Evolutionary conservation across 2,797 vertebrate species (phyloP).

Genomic region (Hafferia zeledoni): DNA sequence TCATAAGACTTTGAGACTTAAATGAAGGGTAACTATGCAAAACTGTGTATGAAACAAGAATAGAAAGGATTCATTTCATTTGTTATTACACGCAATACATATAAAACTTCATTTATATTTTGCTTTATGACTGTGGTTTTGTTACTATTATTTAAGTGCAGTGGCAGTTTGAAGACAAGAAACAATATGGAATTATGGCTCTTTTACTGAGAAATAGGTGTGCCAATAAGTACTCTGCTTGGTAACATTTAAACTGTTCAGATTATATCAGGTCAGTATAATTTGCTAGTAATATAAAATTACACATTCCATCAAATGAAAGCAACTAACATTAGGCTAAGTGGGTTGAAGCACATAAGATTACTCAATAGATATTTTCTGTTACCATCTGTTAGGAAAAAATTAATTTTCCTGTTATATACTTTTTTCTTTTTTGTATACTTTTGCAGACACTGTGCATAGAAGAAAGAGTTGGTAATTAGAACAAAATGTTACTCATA

Average conservation of each 20-base stretch:
- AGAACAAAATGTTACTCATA: constrained; percentile 32
- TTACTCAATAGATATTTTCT: constrained; percentile 38
- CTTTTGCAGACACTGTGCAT: not conserved
- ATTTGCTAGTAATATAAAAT: constrained; percentile 40
- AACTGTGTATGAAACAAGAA: not conserved
- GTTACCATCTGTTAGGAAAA: constrained; percentile 41
- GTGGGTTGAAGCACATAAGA: constrained; percentile 15
- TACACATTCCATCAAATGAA: constrained; percentile 28
- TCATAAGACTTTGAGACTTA: constrained; percentile 16
- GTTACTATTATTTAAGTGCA: constrained; percentile 2
- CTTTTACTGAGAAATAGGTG: not conserved
- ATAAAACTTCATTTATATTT: not conserved
- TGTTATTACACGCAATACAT: not conserved
- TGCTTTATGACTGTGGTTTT: not conserved
- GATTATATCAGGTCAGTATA: not conserved
- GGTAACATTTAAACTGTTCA: not conserved
- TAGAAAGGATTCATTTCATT: not conserved
- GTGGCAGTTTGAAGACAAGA: not conserved
- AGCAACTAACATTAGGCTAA: constrained; percentile 28
- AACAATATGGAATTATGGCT: not conserved
- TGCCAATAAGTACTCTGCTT: not conserved
- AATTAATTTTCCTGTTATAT: constrained; percentile 8
- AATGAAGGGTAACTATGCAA: not conserved
- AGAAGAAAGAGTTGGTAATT: not conserved
- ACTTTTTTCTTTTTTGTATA: not conserved